Percentiles rank a stretch among this genome's conserved stretches.
Conservation (phyloP, 2,797 vertebrate genomes). For the Anomalospiza imberbis region DNA sequence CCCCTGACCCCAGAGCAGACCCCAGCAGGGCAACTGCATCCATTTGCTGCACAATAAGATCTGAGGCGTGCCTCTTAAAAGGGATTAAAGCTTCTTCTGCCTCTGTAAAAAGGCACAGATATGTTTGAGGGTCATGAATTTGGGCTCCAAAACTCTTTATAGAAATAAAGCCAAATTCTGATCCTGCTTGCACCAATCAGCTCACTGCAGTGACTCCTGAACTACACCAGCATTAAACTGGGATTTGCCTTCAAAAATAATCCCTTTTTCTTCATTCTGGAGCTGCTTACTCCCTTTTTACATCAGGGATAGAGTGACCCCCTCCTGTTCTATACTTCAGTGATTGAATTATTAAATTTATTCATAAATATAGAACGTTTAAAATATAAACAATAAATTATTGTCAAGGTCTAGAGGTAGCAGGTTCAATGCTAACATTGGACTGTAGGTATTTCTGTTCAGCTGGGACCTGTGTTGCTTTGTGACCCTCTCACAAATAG, state of each 20-base stretch:
- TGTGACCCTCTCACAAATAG: neutral
- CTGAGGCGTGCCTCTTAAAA: neutral
- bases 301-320: neutral
- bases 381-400: neutral
- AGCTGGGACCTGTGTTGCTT: neutral
- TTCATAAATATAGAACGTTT: neutral
- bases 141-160: neutral
- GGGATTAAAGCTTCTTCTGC: neutral
- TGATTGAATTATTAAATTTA: neutral
- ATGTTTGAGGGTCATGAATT: neutral
- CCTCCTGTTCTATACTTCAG: neutral
- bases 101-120: neutral
- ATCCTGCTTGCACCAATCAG: neutral
- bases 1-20: neutral
- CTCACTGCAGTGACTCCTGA: neutral
- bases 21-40: neutral
- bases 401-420: neutral
- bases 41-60: neutral
- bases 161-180: neutral
- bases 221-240: neutral
- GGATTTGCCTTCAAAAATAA: neutral
- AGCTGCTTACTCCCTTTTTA: neutral
- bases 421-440: neutral
- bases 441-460: neutral
- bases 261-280: neutral